Base-by-base conservation (phyloP, 2,113 vertebrate genomes). In the Corythornis vintsioides region DNA sequence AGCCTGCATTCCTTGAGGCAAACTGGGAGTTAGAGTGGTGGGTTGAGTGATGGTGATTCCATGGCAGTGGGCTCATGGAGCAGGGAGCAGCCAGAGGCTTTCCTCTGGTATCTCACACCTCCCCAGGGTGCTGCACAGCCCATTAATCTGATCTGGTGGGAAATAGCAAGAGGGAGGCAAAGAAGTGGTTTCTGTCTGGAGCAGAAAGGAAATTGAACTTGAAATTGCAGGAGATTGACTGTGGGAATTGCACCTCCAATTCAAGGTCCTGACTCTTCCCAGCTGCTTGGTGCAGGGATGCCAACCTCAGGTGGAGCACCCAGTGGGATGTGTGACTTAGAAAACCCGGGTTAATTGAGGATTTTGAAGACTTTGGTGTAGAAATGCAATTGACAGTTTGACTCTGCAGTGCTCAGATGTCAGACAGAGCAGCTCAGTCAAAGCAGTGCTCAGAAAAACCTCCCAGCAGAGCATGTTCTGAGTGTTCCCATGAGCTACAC, bases 11-110 rank as follows among this genome's bases (percentile, higher is more conserved):
- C 69, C 67, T 48, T 35, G 52, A 60, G 25, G 48, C 11, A 80
- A 73, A 38, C 28, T 7, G 17, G 10, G 17, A 18, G 20, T 0
- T 10, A 3, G 10, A 40, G 2, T 31, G 28, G 13, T 29, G 45
- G 20, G 28, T 33, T 35, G 38, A 16, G 4, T 7, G 21, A 6
- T 11, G 13, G 9, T 7, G 25, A 6, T 18, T n/a, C 52, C 13
- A 21, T n/a, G 45, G 50, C 22, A 4, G 14, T 7, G 59, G 35
- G 18, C 35, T 91, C 22, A 2, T 0, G 0, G 8, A 8, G 13
- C 5, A 0, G 52, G 42, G n/a, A 50, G 33, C 64, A 14, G 22
- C 69, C 55, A 11, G 19, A 24, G 29, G 11, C 24, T 66, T 43
- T 42, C 8, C 1, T 7, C 48, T 52, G 17, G 26, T 61, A 35